Conservation (phyloP, 2,113 vertebrate species). For the Numenius arquata region DNA sequence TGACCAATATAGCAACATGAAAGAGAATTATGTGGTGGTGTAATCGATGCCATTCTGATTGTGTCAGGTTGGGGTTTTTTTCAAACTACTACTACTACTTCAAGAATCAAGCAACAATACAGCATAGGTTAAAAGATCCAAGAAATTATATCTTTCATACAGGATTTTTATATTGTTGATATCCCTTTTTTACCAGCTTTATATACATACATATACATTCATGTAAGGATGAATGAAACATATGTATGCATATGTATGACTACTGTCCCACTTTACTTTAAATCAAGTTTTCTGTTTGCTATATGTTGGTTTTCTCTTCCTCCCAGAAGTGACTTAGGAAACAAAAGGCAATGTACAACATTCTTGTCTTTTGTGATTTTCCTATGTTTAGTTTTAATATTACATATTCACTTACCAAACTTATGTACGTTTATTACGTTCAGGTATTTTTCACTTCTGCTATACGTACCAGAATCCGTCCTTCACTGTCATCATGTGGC, state of each 20-base stretch:
- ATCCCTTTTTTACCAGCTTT: not conserved
- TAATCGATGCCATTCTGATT: not conserved
- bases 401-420: not conserved
- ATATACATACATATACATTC: too few species aligned
- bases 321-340: not conserved
- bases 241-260: not conserved
- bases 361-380: not conserved
- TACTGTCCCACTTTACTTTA: not conserved
- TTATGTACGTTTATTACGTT: rapidly evolving
- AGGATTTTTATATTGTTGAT: not conserved
- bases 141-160: not conserved
- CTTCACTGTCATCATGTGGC: not conserved
- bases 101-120: constrained; percentile 19
- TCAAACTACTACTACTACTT: not conserved
- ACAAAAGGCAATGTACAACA: not conserved
- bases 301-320: not conserved
- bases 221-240: not conserved
- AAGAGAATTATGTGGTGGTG: not conserved
- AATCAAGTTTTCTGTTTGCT: not conserved
- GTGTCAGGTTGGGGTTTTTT: not conserved
- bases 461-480: not conserved
- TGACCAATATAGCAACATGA: not conserved
- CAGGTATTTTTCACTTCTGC: not conserved
- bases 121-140: not conserved
- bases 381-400: not conserved